A percentile compares a stretch with the other conserved stretches of the same genome.
Conservation (phyloP, 35 echinoderm and acorn worm genomes). For the Stichopus chloronotus region DNA sequence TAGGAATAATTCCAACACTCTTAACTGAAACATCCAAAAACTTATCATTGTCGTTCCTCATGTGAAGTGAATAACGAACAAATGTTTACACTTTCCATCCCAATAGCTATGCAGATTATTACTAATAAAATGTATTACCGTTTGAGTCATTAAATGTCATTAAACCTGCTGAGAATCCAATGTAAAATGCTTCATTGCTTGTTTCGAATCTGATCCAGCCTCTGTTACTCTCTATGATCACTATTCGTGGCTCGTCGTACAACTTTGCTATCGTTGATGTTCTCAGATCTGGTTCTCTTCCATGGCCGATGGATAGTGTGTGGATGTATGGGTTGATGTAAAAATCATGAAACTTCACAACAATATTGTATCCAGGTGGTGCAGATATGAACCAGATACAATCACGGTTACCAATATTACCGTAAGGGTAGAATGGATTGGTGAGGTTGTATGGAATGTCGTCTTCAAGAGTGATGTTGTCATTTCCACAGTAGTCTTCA, state of each 20-base stretch:
- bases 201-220: slow-evolving; percentile 37
- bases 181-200: not conserved
- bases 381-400: slow-evolving; percentile 19
- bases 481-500: not conserved
- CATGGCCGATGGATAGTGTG: slow-evolving; percentile 11
- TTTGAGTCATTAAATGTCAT: not conserved
- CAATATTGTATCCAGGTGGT: slow-evolving; percentile 18
- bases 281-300: slow-evolving; percentile 11
- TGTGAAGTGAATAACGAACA: too few species aligned
- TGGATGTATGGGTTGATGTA: not conserved
- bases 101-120: too few species aligned
- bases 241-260: not conserved
- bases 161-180: slow-evolving; percentile 21
- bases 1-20: too few species aligned
- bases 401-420: not conserved
- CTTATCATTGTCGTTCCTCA: too few species aligned
- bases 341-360: not conserved
- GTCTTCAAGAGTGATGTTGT: not conserved
- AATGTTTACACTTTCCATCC: too few species aligned
- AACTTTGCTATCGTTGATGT: slow-evolving; percentile 29
- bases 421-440: not conserved
- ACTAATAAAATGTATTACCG: not conserved
- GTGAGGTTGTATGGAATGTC: not conserved
- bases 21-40: too few species aligned
- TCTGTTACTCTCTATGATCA: not conserved